A percentile compares a stretch with the other conserved stretches of the same genome.
Conservation (phyloP, 2,113 vertebrate genomes). For the Pongo pygmaeus region DNA sequence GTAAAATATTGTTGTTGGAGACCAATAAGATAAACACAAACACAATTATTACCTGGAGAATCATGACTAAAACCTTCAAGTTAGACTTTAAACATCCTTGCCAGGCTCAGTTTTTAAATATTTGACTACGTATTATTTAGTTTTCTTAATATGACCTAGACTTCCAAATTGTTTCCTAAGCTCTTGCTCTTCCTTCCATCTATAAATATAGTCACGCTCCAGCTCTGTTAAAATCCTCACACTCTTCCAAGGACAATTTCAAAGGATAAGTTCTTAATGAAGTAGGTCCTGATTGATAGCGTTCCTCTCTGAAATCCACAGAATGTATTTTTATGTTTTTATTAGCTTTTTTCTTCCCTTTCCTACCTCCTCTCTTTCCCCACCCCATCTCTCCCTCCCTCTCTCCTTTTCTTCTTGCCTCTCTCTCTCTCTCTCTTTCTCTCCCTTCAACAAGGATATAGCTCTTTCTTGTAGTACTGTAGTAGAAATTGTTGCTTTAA, state of each 20-base stretch:
- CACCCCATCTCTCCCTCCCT: accelerated
- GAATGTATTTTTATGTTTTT: background rate
- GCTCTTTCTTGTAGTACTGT: background rate
- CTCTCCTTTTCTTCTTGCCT: background rate
- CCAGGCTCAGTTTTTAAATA: background rate
- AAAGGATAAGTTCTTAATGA: background rate
- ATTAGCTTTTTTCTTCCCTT: background rate
- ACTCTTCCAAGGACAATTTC: background rate
- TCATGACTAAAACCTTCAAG: background rate
- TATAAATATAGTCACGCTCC: background rate
- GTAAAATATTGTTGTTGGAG: background rate
- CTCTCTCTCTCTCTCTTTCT: background rate
- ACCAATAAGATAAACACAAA: background rate
- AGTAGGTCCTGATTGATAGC: background rate
- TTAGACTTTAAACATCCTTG: background rate
- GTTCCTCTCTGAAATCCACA: background rate
- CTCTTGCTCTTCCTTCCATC: background rate
- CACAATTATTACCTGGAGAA: background rate
- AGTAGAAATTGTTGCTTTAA: background rate
- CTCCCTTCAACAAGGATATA: background rate
- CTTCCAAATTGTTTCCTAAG: background rate
- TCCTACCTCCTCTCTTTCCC: too few species aligned
- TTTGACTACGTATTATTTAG: background rate
- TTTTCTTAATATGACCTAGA: background rate
- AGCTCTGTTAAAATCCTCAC: background rate